A percentile compares a stretch with the other conserved stretches of the same genome.
These are phyloP conservation scores for Diarsia dahlii DNA, from an alignment of 2,888 invertebrate genomes.

Conservation along the genomic window DNA sequence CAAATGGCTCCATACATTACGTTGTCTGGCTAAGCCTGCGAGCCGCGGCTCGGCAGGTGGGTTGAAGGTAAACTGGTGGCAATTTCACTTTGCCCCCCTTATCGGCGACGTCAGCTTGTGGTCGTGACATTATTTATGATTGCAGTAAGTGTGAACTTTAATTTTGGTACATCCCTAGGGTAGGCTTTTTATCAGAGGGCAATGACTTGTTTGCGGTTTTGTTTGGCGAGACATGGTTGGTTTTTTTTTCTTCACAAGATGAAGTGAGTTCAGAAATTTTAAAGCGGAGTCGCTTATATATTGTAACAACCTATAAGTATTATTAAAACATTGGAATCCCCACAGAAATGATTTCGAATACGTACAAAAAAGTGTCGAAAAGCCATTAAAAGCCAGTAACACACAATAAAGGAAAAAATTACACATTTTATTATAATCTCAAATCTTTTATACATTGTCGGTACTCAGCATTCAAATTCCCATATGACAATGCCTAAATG, in stretches of 20 bases:
- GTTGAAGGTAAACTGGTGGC: constrained; percentile 63
- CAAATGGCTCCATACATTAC: constrained; percentile 80
- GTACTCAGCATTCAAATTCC: constrained; percentile 49
- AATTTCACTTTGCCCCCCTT: constrained; percentile 69
- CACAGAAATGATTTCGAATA: not conserved
- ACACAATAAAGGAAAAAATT: constrained; percentile 4
- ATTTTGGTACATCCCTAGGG: constrained; percentile 50
- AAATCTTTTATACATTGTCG: constrained; percentile 19
- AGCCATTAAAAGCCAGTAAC: not conserved
- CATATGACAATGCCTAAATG: constrained; percentile 66
- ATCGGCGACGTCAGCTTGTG: constrained; percentile 66
- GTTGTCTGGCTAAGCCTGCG: constrained; percentile 67
- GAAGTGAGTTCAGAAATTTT: not conserved
- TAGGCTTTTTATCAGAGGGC: constrained; percentile 53
- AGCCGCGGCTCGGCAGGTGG: constrained; percentile 57
- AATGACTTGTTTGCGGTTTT: constrained; percentile 20
- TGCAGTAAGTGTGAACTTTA: constrained; percentile 64
- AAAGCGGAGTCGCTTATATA: no score
- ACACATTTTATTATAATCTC: not conserved
- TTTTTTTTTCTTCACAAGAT: not conserved
- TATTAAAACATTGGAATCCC: not conserved
- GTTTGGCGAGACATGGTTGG: not conserved
- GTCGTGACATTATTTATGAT: constrained; percentile 67
- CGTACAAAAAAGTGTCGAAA: not conserved
- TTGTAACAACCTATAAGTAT: not conserved